phyloP scores from a whole-genome alignment of 2,888 invertebrate genomes.

The Abrostola triplasia region DNA sequence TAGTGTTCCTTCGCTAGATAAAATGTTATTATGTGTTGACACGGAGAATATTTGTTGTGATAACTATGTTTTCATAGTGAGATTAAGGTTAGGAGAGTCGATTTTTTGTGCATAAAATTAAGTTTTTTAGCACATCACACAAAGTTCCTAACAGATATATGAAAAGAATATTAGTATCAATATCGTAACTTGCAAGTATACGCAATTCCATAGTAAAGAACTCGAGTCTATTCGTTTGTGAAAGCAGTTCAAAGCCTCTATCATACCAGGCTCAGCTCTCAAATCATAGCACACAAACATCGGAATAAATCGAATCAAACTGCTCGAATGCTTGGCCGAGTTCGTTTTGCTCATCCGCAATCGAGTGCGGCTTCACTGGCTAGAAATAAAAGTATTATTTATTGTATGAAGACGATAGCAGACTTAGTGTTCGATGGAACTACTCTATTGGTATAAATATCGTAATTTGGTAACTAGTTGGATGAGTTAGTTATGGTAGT shows the following conservation, averaged over 20 bases:
- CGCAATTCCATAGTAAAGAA: neutral
- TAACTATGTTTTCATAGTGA: constrained; percentile 8
- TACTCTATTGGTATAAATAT: constrained; percentile 2
- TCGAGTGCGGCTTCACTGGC: constrained; percentile 24
- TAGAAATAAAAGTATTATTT: constrained; percentile 34
- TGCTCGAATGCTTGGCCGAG: constrained; percentile 26
- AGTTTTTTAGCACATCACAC: too few species aligned
- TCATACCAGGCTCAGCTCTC: constrained; percentile 15
- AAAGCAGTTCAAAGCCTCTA: neutral
- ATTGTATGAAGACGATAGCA: constrained; percentile 13
- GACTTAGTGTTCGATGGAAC: neutral
- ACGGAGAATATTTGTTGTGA: constrained; percentile 4
- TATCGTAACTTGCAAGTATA: neutral
- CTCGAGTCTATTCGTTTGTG: neutral
- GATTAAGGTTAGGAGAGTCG: neutral
- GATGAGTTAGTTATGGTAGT: neutral
- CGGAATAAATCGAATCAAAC: constrained; percentile 40
- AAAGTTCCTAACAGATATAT: too few species aligned
- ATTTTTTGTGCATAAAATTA: too few species aligned
- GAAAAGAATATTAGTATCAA: neutral
- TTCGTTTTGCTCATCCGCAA: constrained; percentile 33
- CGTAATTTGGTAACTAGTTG: too few species aligned
- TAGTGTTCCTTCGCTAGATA: constrained; percentile 19
- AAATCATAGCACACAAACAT: constrained; percentile 23
- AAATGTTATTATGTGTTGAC: constrained; percentile 12